These are phyloP conservation scores for Rhingia campestris DNA, from an alignment of 2,888 invertebrate genomes.

Conservation along the genomic window DNA sequence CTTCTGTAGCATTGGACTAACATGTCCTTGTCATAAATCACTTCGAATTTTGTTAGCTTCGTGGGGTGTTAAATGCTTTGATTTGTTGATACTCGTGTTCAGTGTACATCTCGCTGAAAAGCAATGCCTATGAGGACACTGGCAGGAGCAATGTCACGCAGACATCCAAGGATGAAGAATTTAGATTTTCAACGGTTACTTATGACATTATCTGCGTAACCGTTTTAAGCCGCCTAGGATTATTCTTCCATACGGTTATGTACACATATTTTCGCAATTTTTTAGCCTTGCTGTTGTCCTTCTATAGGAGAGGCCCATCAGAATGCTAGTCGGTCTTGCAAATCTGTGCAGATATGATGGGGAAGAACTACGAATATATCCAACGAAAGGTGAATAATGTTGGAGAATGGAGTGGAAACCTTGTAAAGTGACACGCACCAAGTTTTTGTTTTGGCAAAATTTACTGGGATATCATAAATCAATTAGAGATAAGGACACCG, in stretches of 20 bases:
- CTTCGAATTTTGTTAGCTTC: constrained; percentile 48
- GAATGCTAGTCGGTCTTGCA: constrained; percentile 9
- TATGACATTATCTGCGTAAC: constrained; percentile 68
- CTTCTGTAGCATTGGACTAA: neutral
- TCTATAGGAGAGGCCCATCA: constrained; percentile 32
- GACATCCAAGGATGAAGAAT: constrained; percentile 55
- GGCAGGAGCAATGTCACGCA: too few relatives aligned
- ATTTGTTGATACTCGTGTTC: constrained; percentile 64
- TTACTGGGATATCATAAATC: constrained; percentile 67
- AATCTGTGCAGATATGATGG: neutral
- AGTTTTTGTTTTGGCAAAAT: constrained; percentile 53
- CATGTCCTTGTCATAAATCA: constrained; percentile 70
- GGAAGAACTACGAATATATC: neutral
- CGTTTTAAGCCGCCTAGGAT: constrained; percentile 52
- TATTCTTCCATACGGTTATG: constrained; percentile 3
- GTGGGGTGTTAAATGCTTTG: constrained; percentile 70
- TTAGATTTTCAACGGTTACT: constrained; percentile 71
- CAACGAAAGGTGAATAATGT: constrained; percentile 61
- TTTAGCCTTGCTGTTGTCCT: constrained; percentile 10
- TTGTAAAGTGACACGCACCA: constrained; percentile 65
- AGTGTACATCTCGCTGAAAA: neutral
- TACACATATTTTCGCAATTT: neutral
- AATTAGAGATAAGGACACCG: constrained; percentile 69
- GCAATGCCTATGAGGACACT: neutral
- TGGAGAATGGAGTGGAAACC: constrained; percentile 35